phyloP scores from a whole-genome alignment of 1,140 invertebrate genomes.

The Telenomus remus region DNA sequence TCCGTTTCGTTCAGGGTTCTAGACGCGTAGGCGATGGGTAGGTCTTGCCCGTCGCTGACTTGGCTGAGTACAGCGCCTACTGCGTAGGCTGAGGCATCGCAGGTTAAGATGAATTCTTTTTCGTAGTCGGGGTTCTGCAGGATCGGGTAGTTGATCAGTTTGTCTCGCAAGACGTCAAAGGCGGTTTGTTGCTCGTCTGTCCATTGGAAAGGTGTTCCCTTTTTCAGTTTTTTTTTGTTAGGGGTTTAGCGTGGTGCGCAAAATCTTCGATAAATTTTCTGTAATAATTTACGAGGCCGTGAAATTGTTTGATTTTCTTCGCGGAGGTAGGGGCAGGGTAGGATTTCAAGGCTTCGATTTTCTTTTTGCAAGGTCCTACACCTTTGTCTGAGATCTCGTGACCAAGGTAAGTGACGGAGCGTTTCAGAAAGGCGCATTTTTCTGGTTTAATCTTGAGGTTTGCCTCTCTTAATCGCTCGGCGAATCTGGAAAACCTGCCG shows the following conservation, averaged over 20 bases:
- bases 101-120: slow-evolving; percentile 65
- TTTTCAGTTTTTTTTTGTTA: too few species aligned
- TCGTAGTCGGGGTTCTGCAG: slow-evolving; percentile 65
- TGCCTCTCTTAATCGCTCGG: too few species aligned
- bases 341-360: slow-evolving; percentile 62
- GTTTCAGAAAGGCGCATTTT: too few species aligned
- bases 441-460: too few species aligned
- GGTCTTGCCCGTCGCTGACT: not conserved
- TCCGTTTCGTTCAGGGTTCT: not conserved
- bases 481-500: too few species aligned
- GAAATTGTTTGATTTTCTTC: slow-evolving; percentile 71
- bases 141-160: slow-evolving; percentile 61
- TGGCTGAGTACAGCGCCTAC: not conserved
- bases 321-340: slow-evolving; percentile 63
- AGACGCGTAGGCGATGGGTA: not conserved
- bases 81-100: slow-evolving; percentile 58
- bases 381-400: slow-evolving; percentile 15
- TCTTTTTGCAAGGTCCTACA: slow-evolving; percentile 68
- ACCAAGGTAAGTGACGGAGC: slow-evolving; percentile 18
- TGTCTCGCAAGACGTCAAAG: slow-evolving; percentile 60
- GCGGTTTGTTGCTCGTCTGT: slow-evolving; percentile 51
- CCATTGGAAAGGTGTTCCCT: slow-evolving; percentile 58
- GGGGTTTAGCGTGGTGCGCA: slow-evolving; percentile 58
- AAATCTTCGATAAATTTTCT: slow-evolving; percentile 65
- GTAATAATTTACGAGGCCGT: slow-evolving; percentile 67